These are phyloP conservation scores for Probosciger aterrimus DNA, from an alignment of 2,113 vertebrate species.

Conservation along the genomic window DNA sequence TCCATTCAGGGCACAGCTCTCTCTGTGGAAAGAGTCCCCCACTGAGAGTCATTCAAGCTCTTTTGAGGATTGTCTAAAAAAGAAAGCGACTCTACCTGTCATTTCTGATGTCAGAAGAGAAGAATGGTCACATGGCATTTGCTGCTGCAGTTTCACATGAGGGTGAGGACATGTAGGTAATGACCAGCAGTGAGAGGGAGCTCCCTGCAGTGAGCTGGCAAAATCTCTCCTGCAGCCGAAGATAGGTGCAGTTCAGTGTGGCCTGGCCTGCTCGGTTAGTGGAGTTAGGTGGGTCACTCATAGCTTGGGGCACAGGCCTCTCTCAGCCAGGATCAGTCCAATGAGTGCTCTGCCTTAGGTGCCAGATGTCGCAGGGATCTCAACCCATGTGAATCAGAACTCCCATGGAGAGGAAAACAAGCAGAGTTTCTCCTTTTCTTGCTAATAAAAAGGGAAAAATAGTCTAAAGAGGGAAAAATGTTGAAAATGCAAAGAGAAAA, in stretches of 20 bases:
- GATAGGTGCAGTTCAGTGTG: no score
- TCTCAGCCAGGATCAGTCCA: background rate
- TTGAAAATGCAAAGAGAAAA: background rate
- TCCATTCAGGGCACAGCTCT: background rate
- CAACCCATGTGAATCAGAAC: background rate
- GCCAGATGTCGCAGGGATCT: background rate
- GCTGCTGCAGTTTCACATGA: background rate
- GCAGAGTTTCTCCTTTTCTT: background rate
- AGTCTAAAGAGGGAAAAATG: background rate
- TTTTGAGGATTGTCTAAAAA: background rate
- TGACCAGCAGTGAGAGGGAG: background rate
- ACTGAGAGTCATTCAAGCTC: no score
- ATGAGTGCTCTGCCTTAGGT: background rate
- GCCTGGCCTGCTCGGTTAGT: background rate
- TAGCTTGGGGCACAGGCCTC: no score
- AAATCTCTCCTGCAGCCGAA: background rate
- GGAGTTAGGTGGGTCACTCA: no score
- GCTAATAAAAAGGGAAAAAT: background rate
- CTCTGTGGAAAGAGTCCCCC: background rate
- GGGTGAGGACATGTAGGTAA: background rate
- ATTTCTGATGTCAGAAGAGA: background rate
- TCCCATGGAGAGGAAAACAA: background rate
- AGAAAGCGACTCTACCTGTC: background rate
- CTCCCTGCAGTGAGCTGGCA: background rate
- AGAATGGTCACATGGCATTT: background rate